Percentiles rank a stretch among this genome's conserved stretches.
These are phyloP conservation scores for Euphonia xanthogaster DNA, from an alignment of 2,797 vertebrate species.

Conservation along the genomic window DNA sequence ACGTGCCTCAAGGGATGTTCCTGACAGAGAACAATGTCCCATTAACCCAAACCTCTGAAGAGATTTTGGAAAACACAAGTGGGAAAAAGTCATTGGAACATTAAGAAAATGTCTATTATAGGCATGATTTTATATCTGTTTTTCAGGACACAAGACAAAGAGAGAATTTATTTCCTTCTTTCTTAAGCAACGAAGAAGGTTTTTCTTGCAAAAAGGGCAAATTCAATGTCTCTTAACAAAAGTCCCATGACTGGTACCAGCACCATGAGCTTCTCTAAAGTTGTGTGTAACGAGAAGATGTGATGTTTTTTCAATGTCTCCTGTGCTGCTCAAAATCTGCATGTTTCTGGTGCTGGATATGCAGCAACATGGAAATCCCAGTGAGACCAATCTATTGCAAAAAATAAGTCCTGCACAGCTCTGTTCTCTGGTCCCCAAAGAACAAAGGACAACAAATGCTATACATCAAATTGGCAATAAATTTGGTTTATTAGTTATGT, in stretches of 20 bases:
- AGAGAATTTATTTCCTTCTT: slow-evolving; percentile 5
- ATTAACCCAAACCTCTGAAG: slow-evolving; percentile 43
- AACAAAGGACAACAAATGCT: not conserved
- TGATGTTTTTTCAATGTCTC: not conserved
- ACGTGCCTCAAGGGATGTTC: slow-evolving; percentile 4
- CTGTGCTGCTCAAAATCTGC: not conserved
- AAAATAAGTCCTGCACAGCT: not conserved
- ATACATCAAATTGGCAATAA: not conserved
- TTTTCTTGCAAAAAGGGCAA: not conserved
- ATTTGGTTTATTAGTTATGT: not conserved
- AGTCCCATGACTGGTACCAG: not conserved
- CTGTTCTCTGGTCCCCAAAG: not conserved
- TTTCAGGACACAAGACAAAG: not conserved
- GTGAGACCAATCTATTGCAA: not conserved
- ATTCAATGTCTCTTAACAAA: not conserved
- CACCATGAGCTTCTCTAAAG: not conserved
- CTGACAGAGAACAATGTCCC: slow-evolving; percentile 3
- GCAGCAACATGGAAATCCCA: not conserved
- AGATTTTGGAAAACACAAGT: slow-evolving; percentile 13
- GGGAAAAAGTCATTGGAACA: not conserved
- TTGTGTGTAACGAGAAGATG: not conserved
- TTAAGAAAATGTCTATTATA: not conserved
- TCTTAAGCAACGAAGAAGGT: not conserved
- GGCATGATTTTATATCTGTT: not conserved
- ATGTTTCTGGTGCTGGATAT: not conserved